Base-by-base conservation (phyloP, 2,888 invertebrate genomes). In the Eupithecia exiguata region DNA sequence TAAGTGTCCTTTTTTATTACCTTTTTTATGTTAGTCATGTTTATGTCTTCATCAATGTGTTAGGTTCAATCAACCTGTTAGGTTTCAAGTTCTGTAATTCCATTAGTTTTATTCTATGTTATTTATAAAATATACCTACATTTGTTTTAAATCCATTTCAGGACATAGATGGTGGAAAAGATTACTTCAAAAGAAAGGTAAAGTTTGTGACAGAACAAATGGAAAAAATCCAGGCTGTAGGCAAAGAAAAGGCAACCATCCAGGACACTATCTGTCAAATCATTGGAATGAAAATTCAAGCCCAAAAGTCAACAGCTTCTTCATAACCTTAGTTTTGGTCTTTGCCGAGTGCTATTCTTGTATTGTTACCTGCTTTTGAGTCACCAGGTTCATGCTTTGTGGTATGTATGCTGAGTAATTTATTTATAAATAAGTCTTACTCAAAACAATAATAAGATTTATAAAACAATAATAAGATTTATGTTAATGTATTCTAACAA, bases 181-280 rank as follows among this genome's bases (percentile, higher is more conserved):
- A 98, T 84, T 99, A 99, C 87, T 99, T 99, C 88, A 97, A 97
- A 88, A 95, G 99, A 70, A 98, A 98, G 94, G 97, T 98, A 0
- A 96, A 97, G 78, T 99, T 97, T 94, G 97, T 99, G 0, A 97
- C 97, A 0, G 97, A 98, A 86, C 99, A 99, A 94, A 98, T 99
- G 95, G 98, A 98, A 86, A 98, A 98, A 93, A 97, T 99, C 72
- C 98, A 98, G 90, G 92, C 95, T 49, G 92, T 98, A 78, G 97
- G 97, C 4, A 92, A 96, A 70, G 98, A 99, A 86, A 99, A 99
- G 89, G 96, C 96, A 76, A 97, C 96, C 90, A 96, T 97, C 78
- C 95, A 79, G 62, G 80, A 80, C 9, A 79, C 78, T 10, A 78
- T 80, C 21, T 78, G 97, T 78, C 97, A 97, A 89, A 96, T 97